Conservation (phyloP, 2,113 vertebrate genomes). For the Trinectes maculatus region DNA sequence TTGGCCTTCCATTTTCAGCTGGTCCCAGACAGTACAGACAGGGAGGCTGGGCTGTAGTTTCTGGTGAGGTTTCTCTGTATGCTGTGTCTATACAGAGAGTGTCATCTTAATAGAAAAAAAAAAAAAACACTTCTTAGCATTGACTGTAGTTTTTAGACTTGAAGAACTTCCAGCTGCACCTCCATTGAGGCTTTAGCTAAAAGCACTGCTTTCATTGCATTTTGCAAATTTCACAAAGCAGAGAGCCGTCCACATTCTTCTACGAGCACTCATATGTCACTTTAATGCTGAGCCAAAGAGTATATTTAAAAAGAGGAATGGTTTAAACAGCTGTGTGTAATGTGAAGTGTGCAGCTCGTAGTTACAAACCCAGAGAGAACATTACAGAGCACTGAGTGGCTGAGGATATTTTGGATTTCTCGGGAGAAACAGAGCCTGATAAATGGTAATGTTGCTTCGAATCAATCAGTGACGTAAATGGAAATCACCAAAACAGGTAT, state of each 20-base stretch:
- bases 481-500: background rate
- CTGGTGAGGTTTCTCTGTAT: constrained; percentile 37
- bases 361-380: background rate
- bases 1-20: constrained; percentile 45
- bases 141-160: no score
- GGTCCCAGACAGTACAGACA: constrained; percentile 39
- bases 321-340: background rate
- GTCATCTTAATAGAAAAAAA: constrained; percentile 14
- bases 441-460: no score
- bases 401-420: background rate
- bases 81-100: constrained; percentile 12
- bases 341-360: background rate
- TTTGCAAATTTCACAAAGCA: background rate
- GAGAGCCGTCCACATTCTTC: no score
- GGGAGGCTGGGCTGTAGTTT: constrained; percentile 31
- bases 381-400: background rate
- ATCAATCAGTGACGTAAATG: no score
- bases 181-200: no score
- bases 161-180: no score
- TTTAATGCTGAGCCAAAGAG: no score
- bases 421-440: no score
- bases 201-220: no score
- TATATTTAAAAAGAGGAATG: no score
- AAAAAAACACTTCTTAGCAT: background rate
- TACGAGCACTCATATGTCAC: no score